A percentile compares a stretch with the other conserved stretches of the same genome.
phyloP scores from a whole-genome alignment of 53 echinoderm and acorn worm genomes.

The Paracentrotus lividus region DNA sequence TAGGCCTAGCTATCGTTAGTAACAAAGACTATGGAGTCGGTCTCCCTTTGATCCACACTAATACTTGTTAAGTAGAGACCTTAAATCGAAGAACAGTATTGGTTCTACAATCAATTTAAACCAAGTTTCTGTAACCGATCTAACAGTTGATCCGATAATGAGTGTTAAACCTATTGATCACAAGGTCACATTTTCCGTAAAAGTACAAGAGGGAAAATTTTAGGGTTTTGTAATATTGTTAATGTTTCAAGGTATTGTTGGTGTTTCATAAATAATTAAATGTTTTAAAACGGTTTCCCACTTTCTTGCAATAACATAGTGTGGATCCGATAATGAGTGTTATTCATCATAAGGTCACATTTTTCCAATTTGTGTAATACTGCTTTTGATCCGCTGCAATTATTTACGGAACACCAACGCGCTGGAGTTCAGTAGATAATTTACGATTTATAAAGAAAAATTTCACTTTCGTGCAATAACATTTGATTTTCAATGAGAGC shows the following conservation, averaged over 20 bases:
- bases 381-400: no score
- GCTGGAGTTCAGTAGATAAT: no score
- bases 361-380: no score
- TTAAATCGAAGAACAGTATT: not conserved
- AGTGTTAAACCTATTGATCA: not conserved
- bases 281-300: no score
- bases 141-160: conserved; percentile 41
- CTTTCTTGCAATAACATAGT: not conserved
- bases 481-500: no score
- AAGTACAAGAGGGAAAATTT: not conserved
- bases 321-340: no score
- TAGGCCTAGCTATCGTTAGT: not conserved
- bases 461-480: no score
- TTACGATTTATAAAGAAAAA: no score
- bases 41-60: not conserved
- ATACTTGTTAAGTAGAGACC: not conserved
- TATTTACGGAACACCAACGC: no score
- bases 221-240: not conserved
- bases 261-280: not conserved
- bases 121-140: not conserved
- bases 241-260: not conserved
- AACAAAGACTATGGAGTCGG: not conserved
- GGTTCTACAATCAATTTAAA: conserved; percentile 9
- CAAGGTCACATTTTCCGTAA: not conserved
- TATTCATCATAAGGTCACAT: no score